Percentiles rank a stretch among this genome's conserved stretches.
These are phyloP conservation scores for Zhengitettix transpicula DNA, from an alignment of 2,888 invertebrate genomes.

Conservation along the genomic window DNA sequence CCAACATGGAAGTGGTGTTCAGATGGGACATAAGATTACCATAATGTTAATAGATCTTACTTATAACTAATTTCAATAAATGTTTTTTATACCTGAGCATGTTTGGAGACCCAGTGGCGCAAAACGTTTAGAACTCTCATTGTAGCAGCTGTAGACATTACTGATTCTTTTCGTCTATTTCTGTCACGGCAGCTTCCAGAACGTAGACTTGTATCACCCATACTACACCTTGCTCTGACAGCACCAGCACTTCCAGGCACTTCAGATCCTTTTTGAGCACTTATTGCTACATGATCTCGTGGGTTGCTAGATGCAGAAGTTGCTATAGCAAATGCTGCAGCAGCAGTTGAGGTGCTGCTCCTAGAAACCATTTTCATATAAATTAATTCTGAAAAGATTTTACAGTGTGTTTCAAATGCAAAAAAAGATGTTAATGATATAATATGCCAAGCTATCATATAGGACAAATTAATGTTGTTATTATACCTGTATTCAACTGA, in stretches of 20 bases:
- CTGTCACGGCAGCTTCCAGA: constrained; percentile 31
- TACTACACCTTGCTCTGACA: constrained; percentile 18
- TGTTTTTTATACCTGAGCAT: constrained; percentile 41
- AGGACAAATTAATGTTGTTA: no score
- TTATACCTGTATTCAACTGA: no score
- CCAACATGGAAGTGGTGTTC: no score
- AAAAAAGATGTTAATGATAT: no score
- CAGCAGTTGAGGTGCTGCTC: constrained; percentile 74
- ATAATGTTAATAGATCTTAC: no score
- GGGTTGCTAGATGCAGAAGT: constrained; percentile 78
- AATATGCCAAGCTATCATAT: no score
- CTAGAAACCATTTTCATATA: constrained; percentile 24
- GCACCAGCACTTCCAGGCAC: constrained; percentile 3
- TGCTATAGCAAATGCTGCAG: constrained; percentile 80
- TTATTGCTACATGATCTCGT: constrained; percentile 35
- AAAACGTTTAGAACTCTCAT: constrained; percentile 83
- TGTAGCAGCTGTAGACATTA: constrained; percentile 83
- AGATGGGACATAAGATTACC: no score
- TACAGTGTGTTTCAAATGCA: no score
- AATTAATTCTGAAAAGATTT: no score
- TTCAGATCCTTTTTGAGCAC: constrained; percentile 3
- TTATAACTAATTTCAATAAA: no score
- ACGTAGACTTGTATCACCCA: constrained; percentile 17
- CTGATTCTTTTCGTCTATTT: constrained; percentile 46
- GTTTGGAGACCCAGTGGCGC: constrained; percentile 83